phyloP scores from a whole-genome alignment of 1,140 invertebrate species.

The Cheumatopsyche charites region DNA sequence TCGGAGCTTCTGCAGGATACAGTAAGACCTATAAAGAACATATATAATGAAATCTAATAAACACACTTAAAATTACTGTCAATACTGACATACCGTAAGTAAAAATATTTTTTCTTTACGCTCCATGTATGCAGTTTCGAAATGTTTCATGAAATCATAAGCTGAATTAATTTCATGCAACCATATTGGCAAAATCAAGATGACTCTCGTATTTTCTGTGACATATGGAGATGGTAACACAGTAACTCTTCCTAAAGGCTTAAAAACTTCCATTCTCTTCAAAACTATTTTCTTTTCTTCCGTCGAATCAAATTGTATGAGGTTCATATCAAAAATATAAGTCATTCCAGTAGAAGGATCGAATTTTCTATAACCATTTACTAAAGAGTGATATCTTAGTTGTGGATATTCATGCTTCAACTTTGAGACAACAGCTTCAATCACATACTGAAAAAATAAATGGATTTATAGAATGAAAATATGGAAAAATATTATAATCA shows the following conservation, averaged over 20 bases:
- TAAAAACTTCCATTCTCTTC: slow-evolving; percentile 65
- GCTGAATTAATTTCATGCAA: slow-evolving; percentile 60
- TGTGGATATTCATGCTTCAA: slow-evolving; percentile 65
- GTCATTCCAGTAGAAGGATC: slow-evolving; percentile 88
- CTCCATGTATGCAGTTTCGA: slow-evolving; percentile 73
- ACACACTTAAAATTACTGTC: slow-evolving; percentile 7
- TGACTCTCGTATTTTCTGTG: slow-evolving; percentile 83
- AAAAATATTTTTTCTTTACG: slow-evolving; percentile 79
- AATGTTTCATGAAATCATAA: slow-evolving; percentile 72
- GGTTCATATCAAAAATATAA: slow-evolving; percentile 80
- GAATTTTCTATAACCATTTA: slow-evolving; percentile 85
- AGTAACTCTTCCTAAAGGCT: slow-evolving; percentile 83
- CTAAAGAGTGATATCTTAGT: slow-evolving; percentile 63
- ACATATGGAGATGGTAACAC: slow-evolving; percentile 88
- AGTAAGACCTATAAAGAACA: slow-evolving; percentile 64
- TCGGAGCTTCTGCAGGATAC: slow-evolving; percentile 64
- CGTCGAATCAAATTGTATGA: slow-evolving; percentile 54
- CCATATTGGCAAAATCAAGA: slow-evolving; percentile 70
- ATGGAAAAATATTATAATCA: neutral
- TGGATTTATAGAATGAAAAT: slow-evolving; percentile 8
- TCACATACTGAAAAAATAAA: slow-evolving; percentile 62
- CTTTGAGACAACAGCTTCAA: slow-evolving; percentile 64
- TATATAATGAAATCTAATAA: slow-evolving; percentile 46
- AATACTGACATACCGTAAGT: slow-evolving; percentile 63
- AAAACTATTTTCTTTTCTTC: slow-evolving; percentile 36